phyloP scores from a whole-genome alignment of 92 coral and sea anemone genomes.

The Zoanthus sociatus region DNA sequence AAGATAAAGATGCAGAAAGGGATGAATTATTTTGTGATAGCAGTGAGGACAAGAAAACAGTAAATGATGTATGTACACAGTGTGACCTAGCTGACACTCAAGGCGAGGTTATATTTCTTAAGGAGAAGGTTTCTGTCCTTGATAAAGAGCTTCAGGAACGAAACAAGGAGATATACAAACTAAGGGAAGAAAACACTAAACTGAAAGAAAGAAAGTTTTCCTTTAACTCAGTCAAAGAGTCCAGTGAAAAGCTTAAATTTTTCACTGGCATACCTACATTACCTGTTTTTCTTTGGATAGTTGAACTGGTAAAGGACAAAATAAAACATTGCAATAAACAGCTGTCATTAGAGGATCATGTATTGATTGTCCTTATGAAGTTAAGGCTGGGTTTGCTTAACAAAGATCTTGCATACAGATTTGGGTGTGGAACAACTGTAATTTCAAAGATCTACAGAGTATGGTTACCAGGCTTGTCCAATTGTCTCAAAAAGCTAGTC shows the following conservation, averaged over 20 bases:
- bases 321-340: not conserved
- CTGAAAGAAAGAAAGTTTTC: not conserved
- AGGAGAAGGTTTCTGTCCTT: not conserved
- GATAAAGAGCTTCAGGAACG: not conserved
- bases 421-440: not conserved
- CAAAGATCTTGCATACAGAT: not conserved
- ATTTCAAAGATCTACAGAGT: too few species aligned
- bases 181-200: not conserved
- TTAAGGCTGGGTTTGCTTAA: not conserved
- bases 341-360: not conserved
- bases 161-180: not conserved
- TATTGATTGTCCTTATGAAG: not conserved
- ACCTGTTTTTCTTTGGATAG: not conserved
- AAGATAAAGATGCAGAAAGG: too few species aligned
- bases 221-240: not conserved
- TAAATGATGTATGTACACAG: too few species aligned
- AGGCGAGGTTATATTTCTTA: too few species aligned
- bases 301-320: not conserved
- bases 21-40: too few species aligned
- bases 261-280: not conserved
- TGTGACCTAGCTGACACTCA: too few species aligned
- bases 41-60: too few species aligned
- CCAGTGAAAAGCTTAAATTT: not conserved
- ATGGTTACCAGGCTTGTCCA: too few species aligned
- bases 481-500: too few species aligned